phyloP scores from a whole-genome alignment of 2,888 invertebrate species.

The Rhogogaster chlorosoma region DNA sequence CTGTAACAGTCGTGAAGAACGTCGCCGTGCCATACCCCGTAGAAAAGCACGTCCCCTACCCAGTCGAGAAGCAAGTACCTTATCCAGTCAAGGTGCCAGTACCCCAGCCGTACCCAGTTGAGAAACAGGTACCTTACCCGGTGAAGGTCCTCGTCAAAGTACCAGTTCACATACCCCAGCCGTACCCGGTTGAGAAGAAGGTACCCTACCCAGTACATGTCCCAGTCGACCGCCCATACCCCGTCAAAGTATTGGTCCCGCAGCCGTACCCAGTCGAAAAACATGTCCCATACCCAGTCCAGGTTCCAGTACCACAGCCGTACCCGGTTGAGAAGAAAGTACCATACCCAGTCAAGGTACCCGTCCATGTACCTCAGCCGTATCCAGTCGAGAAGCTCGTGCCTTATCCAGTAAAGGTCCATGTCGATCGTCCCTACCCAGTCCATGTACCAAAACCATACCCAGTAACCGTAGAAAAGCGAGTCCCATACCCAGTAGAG shows the following conservation, averaged over 20 bases:
- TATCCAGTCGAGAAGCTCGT: conserved; percentile 84
- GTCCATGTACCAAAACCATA: conserved; percentile 80
- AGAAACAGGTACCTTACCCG: conserved; percentile 84
- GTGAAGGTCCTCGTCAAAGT: conserved; percentile 90
- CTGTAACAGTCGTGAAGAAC: conserved; percentile 84
- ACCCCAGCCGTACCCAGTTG: conserved; percentile 86
- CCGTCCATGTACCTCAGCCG: conserved; percentile 80
- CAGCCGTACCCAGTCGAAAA: conserved; percentile 91
- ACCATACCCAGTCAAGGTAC: conserved; percentile 80
- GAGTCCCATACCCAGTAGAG: conserved; percentile 82
- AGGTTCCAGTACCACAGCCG: conserved; percentile 84
- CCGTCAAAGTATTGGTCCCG: conserved; percentile 89
- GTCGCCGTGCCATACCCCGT: conserved; percentile 83
- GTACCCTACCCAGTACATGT: conserved; percentile 86
- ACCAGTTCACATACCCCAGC: conserved; percentile 87
- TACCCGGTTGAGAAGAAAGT: conserved; percentile 87
- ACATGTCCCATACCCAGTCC: conserved; percentile 86
- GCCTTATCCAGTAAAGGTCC: conserved; percentile 82
- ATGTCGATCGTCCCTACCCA: conserved; percentile 83
- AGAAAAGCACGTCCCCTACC: conserved; percentile 84
- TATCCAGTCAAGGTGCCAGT: conserved; percentile 81
- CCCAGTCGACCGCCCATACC: conserved; percentile 88
- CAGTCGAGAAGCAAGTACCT: conserved; percentile 84
- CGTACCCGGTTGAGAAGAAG: conserved; percentile 89
- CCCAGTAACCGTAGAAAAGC: conserved; percentile 84